Percentiles rank a stretch among this genome's conserved stretches.
phyloP scores from a whole-genome alignment of 2,888 invertebrate genomes.

The Saturnia pavonia region DNA sequence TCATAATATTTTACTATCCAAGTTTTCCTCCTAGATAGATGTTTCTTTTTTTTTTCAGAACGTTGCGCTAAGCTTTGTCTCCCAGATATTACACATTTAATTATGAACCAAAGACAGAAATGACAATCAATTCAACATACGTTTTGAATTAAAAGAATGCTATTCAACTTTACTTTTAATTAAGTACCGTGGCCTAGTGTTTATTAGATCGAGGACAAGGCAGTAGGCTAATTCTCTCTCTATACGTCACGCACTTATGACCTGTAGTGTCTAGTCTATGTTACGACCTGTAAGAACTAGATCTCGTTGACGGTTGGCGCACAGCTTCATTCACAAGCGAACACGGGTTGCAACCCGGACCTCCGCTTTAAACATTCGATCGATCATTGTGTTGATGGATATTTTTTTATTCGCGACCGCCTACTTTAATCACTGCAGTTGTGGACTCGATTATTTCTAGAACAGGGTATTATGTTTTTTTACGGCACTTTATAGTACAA shows the following conservation, averaged over 20 bases:
- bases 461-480: not conserved
- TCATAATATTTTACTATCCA: no score
- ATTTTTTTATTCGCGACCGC: conserved; percentile 2
- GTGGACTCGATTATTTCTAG: not conserved
- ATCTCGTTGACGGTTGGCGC: not conserved
- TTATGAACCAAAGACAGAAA: no score
- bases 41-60: no score
- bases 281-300: not conserved
- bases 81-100: no score
- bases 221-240: not conserved
- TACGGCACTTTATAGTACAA: no score
- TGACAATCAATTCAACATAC: no score
- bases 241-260: not conserved
- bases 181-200: not conserved
- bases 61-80: no score
- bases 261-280: not conserved
- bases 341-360: not conserved
- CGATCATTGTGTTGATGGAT: not conserved
- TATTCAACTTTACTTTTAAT: no score
- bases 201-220: not conserved
- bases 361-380: not conserved
- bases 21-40: no score
- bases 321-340: not conserved
- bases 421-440: not conserved
- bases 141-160: no score